A percentile compares a stretch with the other conserved stretches of the same genome.
Conservation (phyloP, 2,888 invertebrate genomes). For the Melipona bicolor region DNA sequence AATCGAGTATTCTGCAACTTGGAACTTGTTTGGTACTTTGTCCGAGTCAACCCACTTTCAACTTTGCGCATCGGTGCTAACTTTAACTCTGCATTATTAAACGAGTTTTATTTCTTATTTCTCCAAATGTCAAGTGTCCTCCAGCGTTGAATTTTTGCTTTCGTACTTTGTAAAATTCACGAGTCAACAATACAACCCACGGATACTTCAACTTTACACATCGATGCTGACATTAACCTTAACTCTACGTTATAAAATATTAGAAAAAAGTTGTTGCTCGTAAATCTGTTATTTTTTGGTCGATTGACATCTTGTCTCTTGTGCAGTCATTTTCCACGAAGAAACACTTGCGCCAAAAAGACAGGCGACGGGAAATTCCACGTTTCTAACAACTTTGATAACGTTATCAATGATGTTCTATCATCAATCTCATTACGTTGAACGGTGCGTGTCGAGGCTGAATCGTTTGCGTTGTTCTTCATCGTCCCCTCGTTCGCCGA, state of each 20-base stretch:
- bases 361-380: background rate
- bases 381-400: background rate
- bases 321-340: background rate
- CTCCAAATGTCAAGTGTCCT: background rate
- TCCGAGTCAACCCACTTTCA: too few relatives aligned
- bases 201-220: too few relatives aligned
- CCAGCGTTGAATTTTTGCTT: background rate
- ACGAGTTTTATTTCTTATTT: background rate
- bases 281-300: too few relatives aligned
- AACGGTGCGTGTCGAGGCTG: background rate
- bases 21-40: too few relatives aligned
- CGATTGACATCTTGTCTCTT: background rate
- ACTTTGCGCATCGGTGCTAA: too few relatives aligned
- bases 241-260: too few relatives aligned
- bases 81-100: too few relatives aligned
- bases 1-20: background rate
- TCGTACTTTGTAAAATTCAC: too few relatives aligned
- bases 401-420: background rate
- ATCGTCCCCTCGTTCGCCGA: slow-evolving; percentile 6
- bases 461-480: slow-evolving; percentile 33
- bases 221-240: too few relatives aligned
- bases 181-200: too few relatives aligned
- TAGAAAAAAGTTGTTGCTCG: too few relatives aligned
- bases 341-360: background rate
- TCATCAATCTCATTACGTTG: background rate